Percentiles rank a stretch among this genome's conserved stretches.
Evolutionary conservation across 1,140 invertebrate species (phyloP).

Genomic region (Drosophila kepulauana): DNA sequence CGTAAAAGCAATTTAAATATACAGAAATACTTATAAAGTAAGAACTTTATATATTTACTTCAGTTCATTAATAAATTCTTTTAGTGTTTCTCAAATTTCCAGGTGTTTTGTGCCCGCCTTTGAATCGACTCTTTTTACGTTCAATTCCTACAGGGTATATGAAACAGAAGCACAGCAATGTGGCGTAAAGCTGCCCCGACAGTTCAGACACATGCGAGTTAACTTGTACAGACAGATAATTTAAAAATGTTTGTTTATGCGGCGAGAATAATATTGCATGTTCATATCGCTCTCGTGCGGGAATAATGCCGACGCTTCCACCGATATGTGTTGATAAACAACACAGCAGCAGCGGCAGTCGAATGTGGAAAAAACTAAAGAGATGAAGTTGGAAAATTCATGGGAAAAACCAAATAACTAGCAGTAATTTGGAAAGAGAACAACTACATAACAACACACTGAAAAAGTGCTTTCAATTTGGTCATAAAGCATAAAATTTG

Average conservation of each 20-base stretch:
- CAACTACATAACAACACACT: background rate
- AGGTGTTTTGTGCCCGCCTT: background rate
- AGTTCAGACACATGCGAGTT: slow-evolving; percentile 29
- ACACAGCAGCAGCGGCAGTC: background rate
- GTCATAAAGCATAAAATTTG: slow-evolving; percentile 67
- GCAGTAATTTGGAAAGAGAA: slow-evolving; percentile 7
- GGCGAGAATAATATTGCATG: slow-evolving; percentile 70
- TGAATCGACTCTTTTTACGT: background rate
- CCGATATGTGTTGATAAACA: slow-evolving; percentile 68
- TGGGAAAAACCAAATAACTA: slow-evolving; percentile 47
- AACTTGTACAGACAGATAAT: slow-evolving; percentile 61
- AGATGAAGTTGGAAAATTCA: slow-evolving; percentile 39
- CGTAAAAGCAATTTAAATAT: background rate
- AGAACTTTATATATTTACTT: background rate
- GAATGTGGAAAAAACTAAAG: slow-evolving; percentile 18
- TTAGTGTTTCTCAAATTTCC: background rate
- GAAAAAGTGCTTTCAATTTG: slow-evolving; percentile 68
- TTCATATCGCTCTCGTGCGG: slow-evolving; percentile 42
- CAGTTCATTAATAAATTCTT: too few species aligned
- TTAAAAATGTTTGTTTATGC: slow-evolving; percentile 76
- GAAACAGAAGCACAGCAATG: slow-evolving; percentile 16
- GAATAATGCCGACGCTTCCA: slow-evolving; percentile 34
- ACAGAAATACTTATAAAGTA: background rate
- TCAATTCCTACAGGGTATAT: background rate
- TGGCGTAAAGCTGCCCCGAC: slow-evolving; percentile 26